phyloP scores from a whole-genome alignment of 2,113 vertebrate species.

The Lamprotornis superbus region DNA sequence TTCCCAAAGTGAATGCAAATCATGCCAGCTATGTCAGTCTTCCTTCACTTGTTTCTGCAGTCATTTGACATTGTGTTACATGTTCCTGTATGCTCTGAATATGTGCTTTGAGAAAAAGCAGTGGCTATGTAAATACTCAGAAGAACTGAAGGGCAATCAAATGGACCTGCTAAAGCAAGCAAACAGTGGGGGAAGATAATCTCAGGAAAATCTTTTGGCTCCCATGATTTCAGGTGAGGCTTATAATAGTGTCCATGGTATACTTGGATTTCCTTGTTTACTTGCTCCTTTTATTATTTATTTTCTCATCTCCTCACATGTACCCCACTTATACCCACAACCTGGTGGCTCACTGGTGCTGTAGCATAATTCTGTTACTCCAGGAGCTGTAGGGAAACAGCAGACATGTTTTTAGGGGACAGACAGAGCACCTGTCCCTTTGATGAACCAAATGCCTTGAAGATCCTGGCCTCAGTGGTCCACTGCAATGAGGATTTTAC shows the following conservation, averaged over 20 bases:
- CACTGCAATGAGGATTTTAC: background rate
- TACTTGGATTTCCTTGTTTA: background rate
- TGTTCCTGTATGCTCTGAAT: background rate
- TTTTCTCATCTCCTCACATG: background rate
- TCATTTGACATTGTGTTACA: background rate
- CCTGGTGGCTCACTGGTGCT: background rate
- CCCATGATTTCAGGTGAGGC: background rate
- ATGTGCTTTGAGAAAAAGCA: background rate
- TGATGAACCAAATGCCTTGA: background rate
- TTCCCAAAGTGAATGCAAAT: background rate
- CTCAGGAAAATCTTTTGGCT: background rate
- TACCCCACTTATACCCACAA: accelerated
- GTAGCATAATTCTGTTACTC: background rate
- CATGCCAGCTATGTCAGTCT: background rate
- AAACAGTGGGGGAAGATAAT: background rate
- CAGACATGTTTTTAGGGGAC: background rate
- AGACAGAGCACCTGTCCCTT: background rate
- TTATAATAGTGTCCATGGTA: background rate
- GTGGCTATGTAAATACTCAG: background rate
- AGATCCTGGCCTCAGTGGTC: background rate
- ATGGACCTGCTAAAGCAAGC: background rate
- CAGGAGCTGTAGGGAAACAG: background rate
- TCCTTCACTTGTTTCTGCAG: background rate
- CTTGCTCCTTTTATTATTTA: background rate
- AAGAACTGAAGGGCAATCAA: background rate